Conservation (phyloP, 2,888 invertebrate species). For the Acanthosoma haemorrhoidale region DNA sequence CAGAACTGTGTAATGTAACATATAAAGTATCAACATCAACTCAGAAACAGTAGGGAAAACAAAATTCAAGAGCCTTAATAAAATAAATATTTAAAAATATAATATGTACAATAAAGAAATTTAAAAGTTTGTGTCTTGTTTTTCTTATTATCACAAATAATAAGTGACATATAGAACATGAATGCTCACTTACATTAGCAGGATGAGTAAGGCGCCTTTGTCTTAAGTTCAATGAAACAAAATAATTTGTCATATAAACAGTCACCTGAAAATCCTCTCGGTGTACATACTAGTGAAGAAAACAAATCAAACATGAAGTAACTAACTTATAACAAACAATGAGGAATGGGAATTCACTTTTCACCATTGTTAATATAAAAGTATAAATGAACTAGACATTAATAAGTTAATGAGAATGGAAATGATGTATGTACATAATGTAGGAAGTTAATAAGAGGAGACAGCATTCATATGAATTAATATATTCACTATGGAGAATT, state of each 20-base stretch:
- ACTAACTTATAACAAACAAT: neutral
- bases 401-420: conserved; percentile 22
- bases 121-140: neutral
- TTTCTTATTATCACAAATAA: neutral
- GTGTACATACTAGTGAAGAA: neutral
- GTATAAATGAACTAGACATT: conserved; percentile 23
- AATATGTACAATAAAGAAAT: conserved; percentile 2
- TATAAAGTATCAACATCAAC: neutral
- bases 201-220: neutral
- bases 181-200: neutral
- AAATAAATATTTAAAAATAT: neutral
- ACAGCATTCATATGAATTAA: conserved; percentile 19
- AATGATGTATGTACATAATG: conserved; percentile 23
- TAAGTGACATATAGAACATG: neutral
- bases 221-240: neutral
- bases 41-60: neutral
- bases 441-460: conserved; percentile 22
- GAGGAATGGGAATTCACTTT: neutral
- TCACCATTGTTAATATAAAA: conserved; percentile 27
- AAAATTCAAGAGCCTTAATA: neutral
- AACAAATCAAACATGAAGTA: neutral
- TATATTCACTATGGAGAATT: conserved; percentile 28
- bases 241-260: no score
- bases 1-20: neutral
- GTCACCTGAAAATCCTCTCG: neutral